These are phyloP conservation scores for Scaptomyza pallida DNA, from an alignment of 1,140 invertebrate species.

Conservation along the genomic window DNA sequence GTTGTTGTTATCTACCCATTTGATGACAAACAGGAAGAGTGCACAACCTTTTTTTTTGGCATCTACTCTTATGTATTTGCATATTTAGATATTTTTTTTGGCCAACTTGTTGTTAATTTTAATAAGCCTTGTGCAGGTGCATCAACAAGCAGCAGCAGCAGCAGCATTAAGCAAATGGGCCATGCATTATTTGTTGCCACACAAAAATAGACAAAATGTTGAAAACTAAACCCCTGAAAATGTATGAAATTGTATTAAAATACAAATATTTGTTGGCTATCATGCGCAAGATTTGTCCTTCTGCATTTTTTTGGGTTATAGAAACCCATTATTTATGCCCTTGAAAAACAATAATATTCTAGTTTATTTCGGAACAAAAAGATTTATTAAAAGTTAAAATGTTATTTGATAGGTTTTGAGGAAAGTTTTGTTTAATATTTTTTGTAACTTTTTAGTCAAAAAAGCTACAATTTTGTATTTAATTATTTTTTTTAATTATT, in stretches of 20 bases:
- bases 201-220: constrained; percentile 36
- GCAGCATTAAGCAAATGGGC: constrained; percentile 70
- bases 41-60: neutral
- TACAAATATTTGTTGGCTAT: constrained; percentile 27
- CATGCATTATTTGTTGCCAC: constrained; percentile 69
- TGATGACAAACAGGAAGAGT: constrained; percentile 25
- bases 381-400: neutral
- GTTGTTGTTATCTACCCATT: constrained; percentile 25
- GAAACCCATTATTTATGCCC: constrained; percentile 16
- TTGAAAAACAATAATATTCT: constrained; percentile 18
- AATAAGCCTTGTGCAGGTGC: constrained; percentile 76
- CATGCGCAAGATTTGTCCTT: constrained; percentile 27
- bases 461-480: too few relatives aligned
- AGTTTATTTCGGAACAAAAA: neutral
- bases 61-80: neutral
- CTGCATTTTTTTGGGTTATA: constrained; percentile 16
- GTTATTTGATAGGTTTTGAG: too few relatives aligned
- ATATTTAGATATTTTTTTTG: constrained; percentile 31
- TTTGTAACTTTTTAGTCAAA: too few relatives aligned
- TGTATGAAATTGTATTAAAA: neutral
- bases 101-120: constrained; percentile 39
- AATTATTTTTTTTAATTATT: too few relatives aligned
- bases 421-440: too few relatives aligned
- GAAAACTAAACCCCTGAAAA: neutral
- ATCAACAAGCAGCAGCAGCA: constrained; percentile 73